phyloP scores from a whole-genome alignment of 2,113 vertebrate genomes.

The Lagopus leucura region DNA sequence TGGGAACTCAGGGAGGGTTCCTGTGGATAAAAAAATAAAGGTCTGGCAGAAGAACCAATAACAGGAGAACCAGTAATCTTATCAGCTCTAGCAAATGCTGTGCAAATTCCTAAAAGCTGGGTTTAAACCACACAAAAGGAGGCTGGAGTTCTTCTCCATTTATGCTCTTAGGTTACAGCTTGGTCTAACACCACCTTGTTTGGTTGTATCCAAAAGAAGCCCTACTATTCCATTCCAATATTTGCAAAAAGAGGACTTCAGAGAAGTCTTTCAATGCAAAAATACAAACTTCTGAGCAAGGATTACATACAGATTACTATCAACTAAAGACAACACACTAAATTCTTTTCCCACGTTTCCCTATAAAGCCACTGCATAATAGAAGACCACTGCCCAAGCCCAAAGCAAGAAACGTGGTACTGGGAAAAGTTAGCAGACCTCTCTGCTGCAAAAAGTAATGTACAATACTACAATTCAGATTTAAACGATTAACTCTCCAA shows the following conservation, averaged over 20 bases:
- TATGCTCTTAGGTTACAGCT: neutral
- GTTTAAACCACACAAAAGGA: neutral
- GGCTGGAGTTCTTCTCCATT: neutral
- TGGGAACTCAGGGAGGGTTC: neutral
- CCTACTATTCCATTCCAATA: neutral
- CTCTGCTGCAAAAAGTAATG: neutral
- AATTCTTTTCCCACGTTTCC: neutral
- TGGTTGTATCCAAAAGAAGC: neutral
- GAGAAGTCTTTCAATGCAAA: neutral
- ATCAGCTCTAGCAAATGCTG: neutral
- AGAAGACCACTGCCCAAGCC: neutral
- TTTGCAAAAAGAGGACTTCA: neutral
- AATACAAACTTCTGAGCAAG: neutral
- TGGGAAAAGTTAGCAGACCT: neutral
- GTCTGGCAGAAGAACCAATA: neutral
- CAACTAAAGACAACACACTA: neutral
- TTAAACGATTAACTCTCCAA: neutral
- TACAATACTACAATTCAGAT: neutral
- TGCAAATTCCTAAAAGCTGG: neutral
- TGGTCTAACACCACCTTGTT: neutral
- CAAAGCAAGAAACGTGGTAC: neutral
- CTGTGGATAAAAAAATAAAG: neutral
- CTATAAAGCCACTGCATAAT: neutral
- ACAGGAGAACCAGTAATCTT: neutral
- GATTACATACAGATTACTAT: neutral